Conservation (phyloP, 2,113 vertebrate species). For the Grallaria varia region DNA sequence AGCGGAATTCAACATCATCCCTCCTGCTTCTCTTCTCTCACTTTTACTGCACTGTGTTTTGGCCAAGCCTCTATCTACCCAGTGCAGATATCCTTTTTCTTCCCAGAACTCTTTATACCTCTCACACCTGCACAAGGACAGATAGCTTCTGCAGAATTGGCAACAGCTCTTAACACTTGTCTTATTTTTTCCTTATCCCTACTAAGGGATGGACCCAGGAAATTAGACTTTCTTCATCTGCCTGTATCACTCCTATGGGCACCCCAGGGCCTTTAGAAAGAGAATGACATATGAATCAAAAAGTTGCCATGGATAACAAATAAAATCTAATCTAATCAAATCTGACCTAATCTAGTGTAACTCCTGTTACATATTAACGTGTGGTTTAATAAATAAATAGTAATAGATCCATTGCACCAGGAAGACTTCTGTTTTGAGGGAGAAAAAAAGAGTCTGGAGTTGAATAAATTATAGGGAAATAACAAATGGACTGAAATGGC, state of each 20-base stretch:
- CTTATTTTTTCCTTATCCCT: not conserved
- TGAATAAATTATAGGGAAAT: conserved; percentile 16
- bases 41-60: not conserved
- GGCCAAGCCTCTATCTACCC: not conserved
- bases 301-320: not conserved
- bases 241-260: not conserved
- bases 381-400: not conserved
- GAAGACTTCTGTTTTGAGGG: not conserved
- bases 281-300: not conserved
- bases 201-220: not conserved
- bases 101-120: not conserved
- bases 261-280: not conserved
- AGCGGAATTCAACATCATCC: not conserved
- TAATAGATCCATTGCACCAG: not conserved
- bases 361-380: not conserved
- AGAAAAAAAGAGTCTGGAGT: not conserved
- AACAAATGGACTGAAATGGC: conserved; percentile 24
- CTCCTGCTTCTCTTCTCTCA: not conserved
- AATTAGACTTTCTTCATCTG: not conserved
- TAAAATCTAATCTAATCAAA: not conserved
- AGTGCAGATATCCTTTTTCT: not conserved
- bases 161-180: not conserved
- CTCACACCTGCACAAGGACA: not conserved
- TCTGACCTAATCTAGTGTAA: not conserved
- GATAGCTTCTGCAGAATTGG: not conserved